These are phyloP conservation scores for Sarcophaga caerulescens DNA, from an alignment of 2,888 invertebrate genomes.

Conservation along the genomic window DNA sequence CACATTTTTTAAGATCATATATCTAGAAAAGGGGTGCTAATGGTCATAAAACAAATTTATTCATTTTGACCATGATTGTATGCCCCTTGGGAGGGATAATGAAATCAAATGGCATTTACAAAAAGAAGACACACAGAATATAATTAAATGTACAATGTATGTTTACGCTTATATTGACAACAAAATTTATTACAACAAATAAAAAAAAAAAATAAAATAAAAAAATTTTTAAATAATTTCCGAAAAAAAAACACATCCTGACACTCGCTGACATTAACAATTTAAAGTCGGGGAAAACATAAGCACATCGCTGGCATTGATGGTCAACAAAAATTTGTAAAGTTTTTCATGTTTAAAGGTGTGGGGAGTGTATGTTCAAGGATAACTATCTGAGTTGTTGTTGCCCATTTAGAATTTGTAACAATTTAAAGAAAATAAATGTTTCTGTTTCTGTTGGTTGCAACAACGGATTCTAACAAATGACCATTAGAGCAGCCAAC, in stretches of 20 bases:
- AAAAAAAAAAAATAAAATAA: neutral
- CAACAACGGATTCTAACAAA: slow-evolving; percentile 52
- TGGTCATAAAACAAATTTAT: neutral
- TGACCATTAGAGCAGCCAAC: slow-evolving; percentile 67
- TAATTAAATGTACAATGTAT: no score
- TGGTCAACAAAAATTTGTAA: neutral
- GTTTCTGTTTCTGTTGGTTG: slow-evolving; percentile 29
- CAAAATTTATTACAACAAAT: neutral
- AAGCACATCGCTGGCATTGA: neutral
- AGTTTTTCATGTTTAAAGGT: neutral
- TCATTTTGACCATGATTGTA: neutral
- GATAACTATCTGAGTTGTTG: slow-evolving; percentile 2
- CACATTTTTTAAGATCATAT: no score
- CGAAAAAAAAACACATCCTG: no score
- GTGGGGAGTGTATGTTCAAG: neutral
- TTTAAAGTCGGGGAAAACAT: neutral
- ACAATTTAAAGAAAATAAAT: slow-evolving; percentile 61
- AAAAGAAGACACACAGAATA: neutral
- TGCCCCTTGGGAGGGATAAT: neutral
- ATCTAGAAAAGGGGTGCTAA: no score
- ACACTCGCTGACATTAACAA: neutral
- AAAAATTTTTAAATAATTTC: neutral
- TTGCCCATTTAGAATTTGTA: slow-evolving; percentile 40
- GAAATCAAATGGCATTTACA: neutral
- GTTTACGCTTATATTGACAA: neutral